Conservation (phyloP, 2,888 invertebrate species). For the Campoletis raptor region DNA sequence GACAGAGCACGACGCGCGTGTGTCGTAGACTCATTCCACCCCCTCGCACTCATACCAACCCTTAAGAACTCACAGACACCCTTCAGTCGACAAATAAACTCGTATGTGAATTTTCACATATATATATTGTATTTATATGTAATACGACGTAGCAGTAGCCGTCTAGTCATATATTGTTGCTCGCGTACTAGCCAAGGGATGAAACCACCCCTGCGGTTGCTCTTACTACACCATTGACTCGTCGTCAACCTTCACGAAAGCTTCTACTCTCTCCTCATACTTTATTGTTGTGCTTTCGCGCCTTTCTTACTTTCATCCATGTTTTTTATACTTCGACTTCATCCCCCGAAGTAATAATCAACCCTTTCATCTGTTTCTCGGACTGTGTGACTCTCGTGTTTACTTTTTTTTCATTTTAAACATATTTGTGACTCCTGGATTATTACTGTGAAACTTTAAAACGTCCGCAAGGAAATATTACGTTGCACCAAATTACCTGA, state of each 20-base stretch:
- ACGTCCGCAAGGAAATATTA: neutral
- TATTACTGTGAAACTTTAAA: neutral
- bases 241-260: conserved; percentile 64
- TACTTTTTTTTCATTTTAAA: neutral
- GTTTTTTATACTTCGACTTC: conserved; percentile 2
- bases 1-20: conserved; percentile 47
- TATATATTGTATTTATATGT: conserved; percentile 10
- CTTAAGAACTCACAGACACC: conserved; percentile 12
- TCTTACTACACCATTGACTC: conserved; percentile 69
- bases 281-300: conserved; percentile 52
- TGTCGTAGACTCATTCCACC: conserved; percentile 41
- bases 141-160: neutral
- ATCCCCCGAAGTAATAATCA: neutral
- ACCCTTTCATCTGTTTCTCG: neutral
- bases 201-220: conserved; percentile 63
- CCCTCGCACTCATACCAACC: conserved; percentile 26
- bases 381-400: neutral
- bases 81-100: neutral
- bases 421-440: neutral
- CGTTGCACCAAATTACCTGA: conserved; percentile 16
- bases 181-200: conserved; percentile 45
- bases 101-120: neutral
- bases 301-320: neutral
- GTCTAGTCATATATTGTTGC: conserved; percentile 35
- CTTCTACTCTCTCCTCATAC: conserved; percentile 7